Base-by-base conservation (phyloP, 2,113 vertebrate genomes). In the Rhinogobius similis region DNA sequence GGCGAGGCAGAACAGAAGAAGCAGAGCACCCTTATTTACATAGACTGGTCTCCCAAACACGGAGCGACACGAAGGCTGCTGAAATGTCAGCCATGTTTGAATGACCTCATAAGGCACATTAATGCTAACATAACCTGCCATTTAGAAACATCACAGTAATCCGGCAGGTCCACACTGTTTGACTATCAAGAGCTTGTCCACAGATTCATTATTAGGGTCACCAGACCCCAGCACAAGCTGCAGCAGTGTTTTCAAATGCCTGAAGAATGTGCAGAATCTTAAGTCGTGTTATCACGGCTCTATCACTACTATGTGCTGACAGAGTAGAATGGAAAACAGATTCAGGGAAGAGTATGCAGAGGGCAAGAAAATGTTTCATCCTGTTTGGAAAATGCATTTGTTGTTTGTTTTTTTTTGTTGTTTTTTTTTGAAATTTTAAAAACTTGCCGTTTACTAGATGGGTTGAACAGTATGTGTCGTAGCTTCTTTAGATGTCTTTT, bases 21-120 rank as follows among this genome's bases (percentile, higher is more conserved):
- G 80, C 84, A 75, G 71, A 81, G 82, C 83, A 70, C 73, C 79
- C 76, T 82, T 84, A 85, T 91, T 90, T 91, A 87, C 87, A 90
- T 85, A 87, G 78, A 66, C 73, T 65, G 76, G 77, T 75, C 80
- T 85, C 80, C 82, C 88, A 90, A 89, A 89, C 88, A 88, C 78
- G 78, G 82, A 76, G 80, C 65, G 87, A 89, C 83, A 38, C 70
- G 59, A 67, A 83, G 74, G 72, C 68, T n/a, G 81, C 77, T 62
- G 71, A 87, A 90, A 88, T 90, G 87, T 87, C 87, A 88, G 18
- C 86, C 78, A 73, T 87, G 84, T 90, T 90, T 88, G 84, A 86
- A 67, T 85, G 82, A 89, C 86, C 81, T 82, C 82, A 85, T 84
- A 84, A 88, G 79, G 81, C 79, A 85, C 82, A 89, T 86, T 79